Evolutionary conservation across 2,888 invertebrate genomes (phyloP), one percentile per base, ranked within the genome.

Genomic region (Lypha dubia): DNA sequence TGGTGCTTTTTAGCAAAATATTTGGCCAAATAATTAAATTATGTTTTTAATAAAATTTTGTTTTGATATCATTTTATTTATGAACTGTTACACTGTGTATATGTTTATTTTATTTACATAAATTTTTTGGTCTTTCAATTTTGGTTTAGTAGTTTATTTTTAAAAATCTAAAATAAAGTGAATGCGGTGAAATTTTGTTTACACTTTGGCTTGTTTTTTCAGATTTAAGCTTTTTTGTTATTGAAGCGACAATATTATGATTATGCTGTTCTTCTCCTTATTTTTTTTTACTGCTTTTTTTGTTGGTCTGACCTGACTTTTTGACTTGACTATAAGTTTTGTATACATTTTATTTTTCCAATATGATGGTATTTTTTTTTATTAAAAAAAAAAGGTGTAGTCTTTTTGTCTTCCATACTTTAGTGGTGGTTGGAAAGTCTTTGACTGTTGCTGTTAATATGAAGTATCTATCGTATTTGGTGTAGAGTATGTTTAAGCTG

Each of bases 301-400:
- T n/a, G n/a, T n/a, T 24, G 58, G 77, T 74, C 68, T 80, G 73
- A 77, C 84, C 81, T 84, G 81, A 74, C 84, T 84, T 84, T 80
- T 70, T 84, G 77, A 81, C 84, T 84, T 67, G 68, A 70, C 32
- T 76, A 60, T 46, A 63, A 44, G 73, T 15, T 71, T 35, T 63
- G 5, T 41, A 17, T 44, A 24, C 24, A 24, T n/a, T n/a, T 15
- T 53, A 49, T 60, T 49, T 35, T 35, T 49, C 24, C 38, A 38
- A 41, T 60, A 41, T 53, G 32, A 51, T 51, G 73, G n/a, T 63
- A 74, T 60, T 80, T 80, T 67, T 17, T n/a, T n/a, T n/a, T n/a
- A n/a, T n/a, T n/a, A n/a, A n/a, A n/a, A n/a, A 1, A 63, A 44
- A 77, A 44, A 67, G 46, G 46, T 80, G 49, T 65, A 56, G 22